Evolutionary conservation across 2,113 vertebrate genomes (phyloP), one percentile per base, ranked within the genome.

Genomic region (Nibea coibor): DNA sequence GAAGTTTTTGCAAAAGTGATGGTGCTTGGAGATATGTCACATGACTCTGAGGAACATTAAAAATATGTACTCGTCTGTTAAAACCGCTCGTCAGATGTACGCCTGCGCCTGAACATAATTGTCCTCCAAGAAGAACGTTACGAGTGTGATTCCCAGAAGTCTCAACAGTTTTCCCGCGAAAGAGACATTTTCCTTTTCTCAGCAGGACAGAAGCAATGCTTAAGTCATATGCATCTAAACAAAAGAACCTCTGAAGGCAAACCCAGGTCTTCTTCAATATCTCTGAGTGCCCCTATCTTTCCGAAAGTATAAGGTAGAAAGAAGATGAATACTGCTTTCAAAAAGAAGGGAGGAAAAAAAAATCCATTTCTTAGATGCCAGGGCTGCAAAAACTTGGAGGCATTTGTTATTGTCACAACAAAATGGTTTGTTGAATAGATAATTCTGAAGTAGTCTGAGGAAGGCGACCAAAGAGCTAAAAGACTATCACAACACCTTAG

Each of bases 331-430:
- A 61, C 31, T 61, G 70, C 48, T 65, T 71, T 77, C 24, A 73
- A 48, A 57, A 57, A 0, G 35, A 56, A 56, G 58, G 0, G 20
- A 35, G 19, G 24, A 64, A 43, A 56, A 61, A 66, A 28, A 72
- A 56, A 45, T 66, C 56, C 3, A 48, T 66, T 83, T 73, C 12
- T 47, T 14, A 59, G 63, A 86, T 77, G 65, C 67, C 28, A 56
- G n/a, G 22, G 22, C 59, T 56, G 26, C 48, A 78, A 76, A 84
- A 82, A 78, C 53, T 53, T 47, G 15, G 10, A 83, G 66, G 39
- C 75, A 82, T 90, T 88, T 84, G 72, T 89, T 89, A 78, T 75
- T 88, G 78, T 87, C 81, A 88, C 83, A 89, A 85, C 63, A 82
- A 79, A 82, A 72, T 59, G 53, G 50, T 64, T 80, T 84, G 81